Evolutionary conservation across 1,140 invertebrate genomes (phyloP).

Genomic region (Heterodera carotae): DNA sequence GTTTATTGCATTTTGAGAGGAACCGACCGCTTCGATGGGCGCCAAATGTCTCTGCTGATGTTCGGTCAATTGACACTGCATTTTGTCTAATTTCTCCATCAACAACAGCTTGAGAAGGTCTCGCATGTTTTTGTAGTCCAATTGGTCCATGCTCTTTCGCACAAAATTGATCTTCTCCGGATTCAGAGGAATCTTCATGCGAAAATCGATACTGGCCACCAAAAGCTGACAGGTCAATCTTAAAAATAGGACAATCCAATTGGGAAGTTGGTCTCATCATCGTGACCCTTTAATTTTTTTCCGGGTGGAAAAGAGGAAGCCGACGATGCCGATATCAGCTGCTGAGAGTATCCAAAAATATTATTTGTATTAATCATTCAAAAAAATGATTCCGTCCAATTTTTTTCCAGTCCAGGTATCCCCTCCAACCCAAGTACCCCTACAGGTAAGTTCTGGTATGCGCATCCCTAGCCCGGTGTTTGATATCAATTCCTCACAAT

Average conservation of each 20-base stretch:
- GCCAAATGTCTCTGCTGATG: conserved; percentile 48
- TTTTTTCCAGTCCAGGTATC: no score
- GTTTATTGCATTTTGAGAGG: background rate
- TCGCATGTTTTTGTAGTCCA: conserved; percentile 52
- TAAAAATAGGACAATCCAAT: no score
- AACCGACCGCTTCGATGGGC: conserved; percentile 43
- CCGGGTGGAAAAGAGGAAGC: no score
- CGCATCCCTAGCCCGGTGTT: no score
- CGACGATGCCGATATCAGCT: no score
- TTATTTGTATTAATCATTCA: no score
- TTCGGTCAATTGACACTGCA: conserved; percentile 39
- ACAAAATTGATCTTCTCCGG: conserved; percentile 45
- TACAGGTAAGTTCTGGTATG: no score
- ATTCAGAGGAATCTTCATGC: conserved; percentile 49
- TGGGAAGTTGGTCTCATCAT: no score
- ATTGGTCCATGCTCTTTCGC: conserved; percentile 44
- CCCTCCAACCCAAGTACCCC: no score
- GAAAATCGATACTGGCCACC: conserved; percentile 48
- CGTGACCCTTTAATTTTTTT: no score
- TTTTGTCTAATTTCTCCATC: conserved; percentile 47
- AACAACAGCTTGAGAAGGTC: conserved; percentile 49
- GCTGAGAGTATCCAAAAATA: no score
- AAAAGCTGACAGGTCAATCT: conserved; percentile 44
- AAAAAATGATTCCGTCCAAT: no score
- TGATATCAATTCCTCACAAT: conserved; percentile 33